phyloP scores from a whole-genome alignment of 2,888 invertebrate genomes.

The Patella pellucida region DNA sequence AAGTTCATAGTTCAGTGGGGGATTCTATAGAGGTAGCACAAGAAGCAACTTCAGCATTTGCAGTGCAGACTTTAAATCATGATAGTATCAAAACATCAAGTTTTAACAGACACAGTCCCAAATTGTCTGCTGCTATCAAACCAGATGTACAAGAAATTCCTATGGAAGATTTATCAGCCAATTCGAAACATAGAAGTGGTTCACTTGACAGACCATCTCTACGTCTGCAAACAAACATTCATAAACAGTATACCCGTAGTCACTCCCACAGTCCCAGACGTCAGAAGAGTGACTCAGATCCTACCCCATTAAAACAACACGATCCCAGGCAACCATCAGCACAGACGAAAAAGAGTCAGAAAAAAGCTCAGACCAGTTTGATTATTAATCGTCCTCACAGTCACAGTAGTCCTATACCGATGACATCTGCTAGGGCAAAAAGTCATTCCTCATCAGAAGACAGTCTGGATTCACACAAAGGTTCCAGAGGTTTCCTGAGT shows the following conservation, averaged over 20 bases:
- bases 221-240: slow-evolving; percentile 25
- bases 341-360: slow-evolving; percentile 16
- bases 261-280: slow-evolving; percentile 58
- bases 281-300: slow-evolving; percentile 28
- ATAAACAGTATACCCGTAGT: slow-evolving; percentile 44
- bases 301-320: neutral
- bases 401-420: slow-evolving; percentile 20
- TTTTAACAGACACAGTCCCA: slow-evolving; percentile 28
- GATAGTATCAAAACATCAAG: slow-evolving; percentile 21
- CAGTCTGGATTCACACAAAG: slow-evolving; percentile 27
- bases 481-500: slow-evolving; percentile 31
- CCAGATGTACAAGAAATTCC: slow-evolving; percentile 66
- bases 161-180: slow-evolving; percentile 66
- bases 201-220: slow-evolving; percentile 21
- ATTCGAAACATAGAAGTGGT: slow-evolving; percentile 38
- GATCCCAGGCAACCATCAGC: neutral
- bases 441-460: slow-evolving; percentile 41
- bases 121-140: slow-evolving; percentile 35
- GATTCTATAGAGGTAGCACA: slow-evolving; percentile 56
- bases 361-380: slow-evolving; percentile 25
- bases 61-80: slow-evolving; percentile 62
- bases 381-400: slow-evolving; percentile 25
- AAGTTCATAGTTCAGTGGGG: neutral
- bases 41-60: slow-evolving; percentile 63
- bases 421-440: slow-evolving; percentile 23